These are phyloP conservation scores for Petromus typicus DNA, from an alignment of 2,113 vertebrate species.

Conservation along the genomic window DNA sequence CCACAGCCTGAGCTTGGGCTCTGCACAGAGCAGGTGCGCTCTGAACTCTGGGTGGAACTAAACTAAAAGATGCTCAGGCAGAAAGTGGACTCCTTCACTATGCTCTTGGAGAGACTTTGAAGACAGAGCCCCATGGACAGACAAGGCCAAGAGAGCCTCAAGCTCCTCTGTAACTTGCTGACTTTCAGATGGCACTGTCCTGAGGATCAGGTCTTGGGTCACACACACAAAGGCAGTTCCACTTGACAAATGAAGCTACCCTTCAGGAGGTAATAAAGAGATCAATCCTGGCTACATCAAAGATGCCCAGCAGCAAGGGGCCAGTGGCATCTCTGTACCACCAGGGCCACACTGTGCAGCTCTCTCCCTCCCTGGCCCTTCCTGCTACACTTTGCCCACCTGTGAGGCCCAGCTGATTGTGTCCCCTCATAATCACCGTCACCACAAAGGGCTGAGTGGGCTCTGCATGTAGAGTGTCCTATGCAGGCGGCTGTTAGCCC, in stretches of 20 bases:
- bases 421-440: not conserved
- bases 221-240: conserved; percentile 74
- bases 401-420: not conserved
- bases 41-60: not conserved
- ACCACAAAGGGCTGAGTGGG: not conserved
- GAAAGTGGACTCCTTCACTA: not conserved
- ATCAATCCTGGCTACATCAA: conserved; percentile 71
- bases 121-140: not conserved
- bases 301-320: not conserved
- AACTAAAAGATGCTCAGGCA: not conserved
- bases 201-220: conserved; percentile 68
- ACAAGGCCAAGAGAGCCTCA: not conserved
- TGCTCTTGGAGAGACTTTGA: not conserved
- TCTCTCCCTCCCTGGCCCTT: not conserved
- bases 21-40: not conserved
- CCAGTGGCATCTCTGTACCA: not conserved
- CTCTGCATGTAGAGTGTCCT: not conserved
- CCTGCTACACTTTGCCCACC: not conserved
- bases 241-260: conserved; percentile 81
- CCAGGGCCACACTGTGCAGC: not conserved
- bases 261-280: conserved; percentile 79
- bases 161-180: not conserved
- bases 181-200: conserved; percentile 44
- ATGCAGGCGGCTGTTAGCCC: not conserved
- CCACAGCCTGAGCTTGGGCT: not conserved